A percentile compares a stretch with the other conserved stretches of the same genome.
These are phyloP conservation scores for Xyliphius kryptos DNA, from an alignment of 2,113 vertebrate species.

Conservation along the genomic window DNA sequence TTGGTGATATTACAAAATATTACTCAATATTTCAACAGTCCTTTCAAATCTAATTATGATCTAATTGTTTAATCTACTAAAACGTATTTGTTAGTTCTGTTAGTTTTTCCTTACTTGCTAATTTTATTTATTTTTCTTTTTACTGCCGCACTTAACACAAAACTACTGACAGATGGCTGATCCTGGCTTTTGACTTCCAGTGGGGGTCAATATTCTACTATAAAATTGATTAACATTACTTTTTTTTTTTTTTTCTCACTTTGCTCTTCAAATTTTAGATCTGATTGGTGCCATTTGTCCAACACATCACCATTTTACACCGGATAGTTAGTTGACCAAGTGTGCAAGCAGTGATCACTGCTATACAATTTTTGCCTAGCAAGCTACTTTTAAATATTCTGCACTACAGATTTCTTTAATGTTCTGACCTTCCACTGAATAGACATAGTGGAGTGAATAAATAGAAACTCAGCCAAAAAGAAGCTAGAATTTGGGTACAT, in stretches of 20 bases:
- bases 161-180: not conserved
- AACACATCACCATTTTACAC: not conserved
- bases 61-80: too few species aligned
- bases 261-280: not conserved
- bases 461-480: not conserved
- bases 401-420: not conserved
- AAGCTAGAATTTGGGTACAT: not conserved
- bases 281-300: not conserved
- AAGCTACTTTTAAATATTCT: constrained; percentile 4
- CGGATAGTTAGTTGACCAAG: not conserved
- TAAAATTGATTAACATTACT: not conserved
- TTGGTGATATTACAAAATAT: too few species aligned
- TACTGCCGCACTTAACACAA: too few species aligned
- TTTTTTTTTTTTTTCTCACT: not conserved
- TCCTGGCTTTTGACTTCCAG: not conserved
- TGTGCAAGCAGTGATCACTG: not conserved
- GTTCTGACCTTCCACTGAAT: not conserved
- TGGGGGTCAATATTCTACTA: too few species aligned
- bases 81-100: too few species aligned
- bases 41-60: too few species aligned
- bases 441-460: not conserved
- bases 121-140: too few species aligned
- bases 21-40: too few species aligned
- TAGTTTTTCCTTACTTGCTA: too few species aligned
- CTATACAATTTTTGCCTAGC: not conserved